Evolutionary conservation across 2,113 vertebrate genomes (phyloP).

Genomic region (Melospiza georgiana): DNA sequence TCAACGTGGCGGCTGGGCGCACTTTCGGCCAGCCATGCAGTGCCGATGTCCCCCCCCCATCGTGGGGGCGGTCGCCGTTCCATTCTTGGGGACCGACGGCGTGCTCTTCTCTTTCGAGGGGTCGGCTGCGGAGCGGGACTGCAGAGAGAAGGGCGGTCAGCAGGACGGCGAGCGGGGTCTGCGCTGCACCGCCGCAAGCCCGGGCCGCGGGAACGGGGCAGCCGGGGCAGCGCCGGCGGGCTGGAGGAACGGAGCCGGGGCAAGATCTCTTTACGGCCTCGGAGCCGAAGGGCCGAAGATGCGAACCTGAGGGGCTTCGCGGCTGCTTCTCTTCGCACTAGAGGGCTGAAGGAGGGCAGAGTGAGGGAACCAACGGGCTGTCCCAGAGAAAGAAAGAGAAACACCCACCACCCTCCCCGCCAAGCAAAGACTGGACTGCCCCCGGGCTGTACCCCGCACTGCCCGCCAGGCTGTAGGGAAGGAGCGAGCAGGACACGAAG

Average conservation of each 20-base stretch:
- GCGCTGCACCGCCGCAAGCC: not conserved
- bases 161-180: too few relatives aligned
- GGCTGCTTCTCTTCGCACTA: not conserved
- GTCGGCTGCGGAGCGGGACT: not conserved
- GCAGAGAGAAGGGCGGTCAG: not conserved
- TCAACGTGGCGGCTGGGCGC: not conserved
- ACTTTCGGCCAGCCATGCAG: constrained; percentile 18
- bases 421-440: accelerated
- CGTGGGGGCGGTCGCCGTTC: not conserved
- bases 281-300: not conserved
- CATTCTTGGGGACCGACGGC: constrained; percentile 43
- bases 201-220: too few relatives aligned
- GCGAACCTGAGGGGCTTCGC: too few relatives aligned
- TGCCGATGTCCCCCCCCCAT: constrained; percentile 74
- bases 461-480: too few relatives aligned
- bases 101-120: constrained; percentile 59
- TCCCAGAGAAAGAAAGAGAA: not conserved
- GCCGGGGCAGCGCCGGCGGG: not conserved
- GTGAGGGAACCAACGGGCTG: not conserved
- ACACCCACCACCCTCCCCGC: not conserved
- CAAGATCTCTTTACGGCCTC: not conserved
- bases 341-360: not conserved
- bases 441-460: not conserved
- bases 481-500: not conserved
- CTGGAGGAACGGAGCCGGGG: not conserved